Conservation (phyloP, 2,797 vertebrate genomes). For the Chelidonichthys spinosus region DNA sequence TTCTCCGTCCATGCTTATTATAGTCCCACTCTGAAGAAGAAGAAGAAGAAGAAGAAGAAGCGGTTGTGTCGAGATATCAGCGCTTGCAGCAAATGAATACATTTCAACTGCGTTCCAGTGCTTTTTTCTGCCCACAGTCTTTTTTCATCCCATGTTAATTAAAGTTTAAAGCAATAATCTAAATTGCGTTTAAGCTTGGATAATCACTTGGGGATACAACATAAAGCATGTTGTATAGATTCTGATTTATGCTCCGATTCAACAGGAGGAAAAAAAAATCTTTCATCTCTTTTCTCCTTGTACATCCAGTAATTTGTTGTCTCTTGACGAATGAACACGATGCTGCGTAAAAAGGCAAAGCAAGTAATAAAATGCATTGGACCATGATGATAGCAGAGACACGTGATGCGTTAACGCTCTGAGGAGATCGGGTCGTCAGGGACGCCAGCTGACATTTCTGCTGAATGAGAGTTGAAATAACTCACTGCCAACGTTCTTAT, state of each 20-base stretch:
- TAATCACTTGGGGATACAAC: conserved; percentile 26
- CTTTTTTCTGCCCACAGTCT: conserved; percentile 23
- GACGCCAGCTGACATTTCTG: not conserved
- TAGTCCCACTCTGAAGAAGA: conserved; percentile 36
- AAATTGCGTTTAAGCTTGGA: conserved; percentile 28
- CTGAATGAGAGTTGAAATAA: not conserved
- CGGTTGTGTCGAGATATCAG: conserved; percentile 15
- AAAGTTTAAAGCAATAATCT: conserved; percentile 44
- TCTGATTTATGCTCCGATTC: conserved; percentile 17
- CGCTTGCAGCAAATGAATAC: conserved; percentile 34
- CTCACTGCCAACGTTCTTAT: not conserved
- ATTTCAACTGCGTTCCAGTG: conserved; percentile 31
- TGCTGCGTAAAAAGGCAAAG: conserved; percentile 23
- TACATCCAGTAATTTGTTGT: conserved; percentile 8
- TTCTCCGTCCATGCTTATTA: conserved; percentile 38
- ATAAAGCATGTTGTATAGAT: conserved; percentile 13
- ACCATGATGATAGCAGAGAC: conserved; percentile 3
- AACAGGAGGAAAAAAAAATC: not conserved
- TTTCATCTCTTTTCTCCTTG: not conserved
- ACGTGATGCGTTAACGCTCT: conserved; percentile 1
- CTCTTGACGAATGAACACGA: conserved; percentile 13
- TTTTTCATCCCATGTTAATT: conserved; percentile 46
- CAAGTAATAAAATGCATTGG: conserved; percentile 20
- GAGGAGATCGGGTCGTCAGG: not conserved
- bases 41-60: conserved; percentile 11